phyloP scores from a whole-genome alignment of 2,113 vertebrate species.

The Chiloscyllium plagiosum region DNA sequence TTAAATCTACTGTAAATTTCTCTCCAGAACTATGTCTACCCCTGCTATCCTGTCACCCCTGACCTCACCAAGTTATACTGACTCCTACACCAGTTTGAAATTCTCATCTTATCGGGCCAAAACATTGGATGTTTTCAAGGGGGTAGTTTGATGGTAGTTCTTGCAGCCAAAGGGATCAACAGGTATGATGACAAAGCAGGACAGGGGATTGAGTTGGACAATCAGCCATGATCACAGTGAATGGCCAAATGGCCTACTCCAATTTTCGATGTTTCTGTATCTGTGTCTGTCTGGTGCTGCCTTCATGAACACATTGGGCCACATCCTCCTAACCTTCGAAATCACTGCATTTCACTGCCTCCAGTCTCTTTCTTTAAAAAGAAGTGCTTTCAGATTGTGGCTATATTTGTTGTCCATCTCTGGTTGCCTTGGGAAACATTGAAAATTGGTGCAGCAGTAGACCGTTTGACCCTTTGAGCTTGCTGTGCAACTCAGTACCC shows the following conservation, averaged over 20 bases:
- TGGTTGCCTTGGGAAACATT: background rate
- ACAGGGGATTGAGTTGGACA: too few species aligned
- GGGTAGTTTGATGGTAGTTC: too few species aligned
- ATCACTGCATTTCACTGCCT: background rate
- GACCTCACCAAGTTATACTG: background rate
- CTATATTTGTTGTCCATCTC: background rate
- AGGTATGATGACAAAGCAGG: too few species aligned
- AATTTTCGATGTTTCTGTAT: too few species aligned
- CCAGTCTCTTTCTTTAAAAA: background rate
- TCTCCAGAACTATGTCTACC: too few species aligned
- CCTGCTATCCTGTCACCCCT: background rate
- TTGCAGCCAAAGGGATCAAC: too few species aligned
- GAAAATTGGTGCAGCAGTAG: too few species aligned
- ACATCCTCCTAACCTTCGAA: background rate
- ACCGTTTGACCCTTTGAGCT: too few species aligned
- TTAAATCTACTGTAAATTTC: background rate
- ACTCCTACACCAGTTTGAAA: background rate
- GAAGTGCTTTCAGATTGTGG: background rate
- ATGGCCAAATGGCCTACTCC: too few species aligned
- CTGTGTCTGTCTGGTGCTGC: background rate
- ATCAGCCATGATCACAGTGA: too few species aligned
- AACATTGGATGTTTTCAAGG: too few species aligned
- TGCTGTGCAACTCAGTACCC: too few species aligned
- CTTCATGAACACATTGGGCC: background rate
- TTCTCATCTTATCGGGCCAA: background rate